These are phyloP conservation scores for Epizoanthus scotinus DNA, from an alignment of 92 coral and sea anemone species.

Conservation along the genomic window DNA sequence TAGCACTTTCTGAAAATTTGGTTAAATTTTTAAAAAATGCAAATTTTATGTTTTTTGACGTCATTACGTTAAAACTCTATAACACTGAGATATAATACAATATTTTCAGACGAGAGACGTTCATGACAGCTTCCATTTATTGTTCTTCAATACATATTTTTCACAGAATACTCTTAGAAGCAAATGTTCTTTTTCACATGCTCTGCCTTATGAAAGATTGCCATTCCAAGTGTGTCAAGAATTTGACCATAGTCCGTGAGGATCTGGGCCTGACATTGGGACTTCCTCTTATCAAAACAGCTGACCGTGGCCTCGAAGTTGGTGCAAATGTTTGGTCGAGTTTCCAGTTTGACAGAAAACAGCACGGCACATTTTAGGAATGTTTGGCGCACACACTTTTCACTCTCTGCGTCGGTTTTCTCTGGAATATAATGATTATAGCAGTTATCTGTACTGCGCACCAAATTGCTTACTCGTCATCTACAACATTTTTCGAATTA, in stretches of 20 bases:
- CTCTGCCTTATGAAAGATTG: slow-evolving; percentile 1
- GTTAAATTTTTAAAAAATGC: too few relatives aligned
- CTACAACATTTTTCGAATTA: too few relatives aligned
- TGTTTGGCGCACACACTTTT: background rate
- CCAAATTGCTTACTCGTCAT: too few relatives aligned
- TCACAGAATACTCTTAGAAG: background rate
- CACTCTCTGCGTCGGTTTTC: background rate
- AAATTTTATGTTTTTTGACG: too few relatives aligned
- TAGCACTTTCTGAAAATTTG: too few relatives aligned
- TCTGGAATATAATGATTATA: background rate
- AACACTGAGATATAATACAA: too few relatives aligned
- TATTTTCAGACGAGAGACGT: too few relatives aligned
- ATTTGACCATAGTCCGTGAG: slow-evolving; percentile 16
- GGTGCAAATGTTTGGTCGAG: slow-evolving; percentile 20
- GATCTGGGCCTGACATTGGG: slow-evolving; percentile 2
- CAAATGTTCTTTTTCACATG: background rate
- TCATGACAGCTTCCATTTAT: too few relatives aligned
- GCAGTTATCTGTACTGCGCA: too few relatives aligned
- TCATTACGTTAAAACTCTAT: too few relatives aligned
- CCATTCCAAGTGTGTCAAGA: slow-evolving; percentile 1
- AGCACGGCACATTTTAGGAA: slow-evolving; percentile 22
- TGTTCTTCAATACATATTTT: too few relatives aligned
- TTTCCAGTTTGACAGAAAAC: slow-evolving; percentile 8
- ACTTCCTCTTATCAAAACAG: slow-evolving; percentile 2
- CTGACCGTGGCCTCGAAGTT: slow-evolving; percentile 23